phyloP scores from a whole-genome alignment of 1,140 invertebrate species.

The Drosophila bipectinata region DNA sequence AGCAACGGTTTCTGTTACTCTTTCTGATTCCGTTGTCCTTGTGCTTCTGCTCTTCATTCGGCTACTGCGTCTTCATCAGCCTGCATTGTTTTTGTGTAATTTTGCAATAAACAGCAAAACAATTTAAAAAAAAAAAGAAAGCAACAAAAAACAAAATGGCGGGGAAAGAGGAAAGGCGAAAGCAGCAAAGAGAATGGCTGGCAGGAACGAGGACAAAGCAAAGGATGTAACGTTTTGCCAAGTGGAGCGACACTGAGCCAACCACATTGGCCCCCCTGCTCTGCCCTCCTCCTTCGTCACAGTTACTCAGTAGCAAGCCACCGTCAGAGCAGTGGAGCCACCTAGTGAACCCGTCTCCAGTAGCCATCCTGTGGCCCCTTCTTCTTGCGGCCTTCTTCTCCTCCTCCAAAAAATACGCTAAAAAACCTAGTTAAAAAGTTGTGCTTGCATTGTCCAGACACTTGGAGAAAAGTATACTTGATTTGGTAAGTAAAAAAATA shows the following conservation, averaged over 20 bases:
- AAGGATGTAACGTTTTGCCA: constrained; percentile 79
- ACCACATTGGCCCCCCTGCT: constrained; percentile 6
- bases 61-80: constrained; percentile 68
- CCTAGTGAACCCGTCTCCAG: background rate
- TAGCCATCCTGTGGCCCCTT: constrained; percentile 1
- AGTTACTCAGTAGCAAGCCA: background rate
- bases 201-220: constrained; percentile 63
- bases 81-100: constrained; percentile 81
- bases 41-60: constrained; percentile 3
- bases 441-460: background rate
- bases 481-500: too few relatives aligned
- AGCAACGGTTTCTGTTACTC: constrained; percentile 4
- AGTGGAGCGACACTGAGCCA: constrained; percentile 70
- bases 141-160: background rate
- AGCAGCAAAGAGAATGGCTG: constrained; percentile 7
- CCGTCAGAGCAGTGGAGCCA: background rate
- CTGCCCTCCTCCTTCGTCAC: too few relatives aligned
- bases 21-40: background rate
- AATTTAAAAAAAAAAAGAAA: constrained; percentile 63
- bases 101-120: constrained; percentile 83
- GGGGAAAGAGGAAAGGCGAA: constrained; percentile 10
- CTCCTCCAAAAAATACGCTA: constrained; percentile 38
- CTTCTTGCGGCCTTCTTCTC: too few relatives aligned
- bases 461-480: background rate
- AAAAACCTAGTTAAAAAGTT: constrained; percentile 59